Base-by-base conservation (phyloP, 2,113 vertebrate genomes). In the Craseonycteris thonglongyai region DNA sequence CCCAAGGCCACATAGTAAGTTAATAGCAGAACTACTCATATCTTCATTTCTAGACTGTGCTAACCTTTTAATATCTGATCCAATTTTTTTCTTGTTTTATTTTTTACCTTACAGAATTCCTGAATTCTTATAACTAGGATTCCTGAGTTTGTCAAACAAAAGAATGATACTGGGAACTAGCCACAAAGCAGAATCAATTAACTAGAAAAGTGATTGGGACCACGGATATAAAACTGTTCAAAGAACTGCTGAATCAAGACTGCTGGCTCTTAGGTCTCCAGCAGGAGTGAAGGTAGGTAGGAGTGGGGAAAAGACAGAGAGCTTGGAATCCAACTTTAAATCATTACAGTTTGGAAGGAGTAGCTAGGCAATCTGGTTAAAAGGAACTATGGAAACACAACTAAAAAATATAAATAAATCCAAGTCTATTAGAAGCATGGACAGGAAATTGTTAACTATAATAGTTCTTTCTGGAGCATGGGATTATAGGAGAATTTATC, bases 21-120 rank as follows among this genome's bases (percentile, higher is more conserved):
- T 58, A 89, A 58, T 6, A 61, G 51, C 24, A 81, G 35, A 90
- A 65, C 79, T 92, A 92, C 35, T 84, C 13, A 3, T 54, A n/a
- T 58, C 28, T 80, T 58, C 45, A 80, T 92, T 74, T 90, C 58
- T 63, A 85, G 26, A 72, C 15, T 22, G 33, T 28, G 56, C n/a
- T 89, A 63, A 63, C 9, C 35, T 74, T 81, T 90, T 18, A 71
- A 56, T 71, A 49, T 33, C 49, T 82, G n/a, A 56, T 65, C 13
- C 49, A 21, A 78, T 24, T 90, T 85, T 3, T 1, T 69, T 94
- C 30, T 54, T 33, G 0, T 83, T 94, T 91, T 83, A 65, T 40
- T 94, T 85, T 74, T 91, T 35, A 76, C n/a, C 24, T 90, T 76
- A 90, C 90, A 86, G 5, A 74, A 69, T 68, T 81, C 86, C 72